Percentiles rank a stretch among this genome's conserved stretches.
These are phyloP conservation scores for Malthinus seriepunctatus DNA, from an alignment of 2,888 invertebrate species.

Conservation along the genomic window DNA sequence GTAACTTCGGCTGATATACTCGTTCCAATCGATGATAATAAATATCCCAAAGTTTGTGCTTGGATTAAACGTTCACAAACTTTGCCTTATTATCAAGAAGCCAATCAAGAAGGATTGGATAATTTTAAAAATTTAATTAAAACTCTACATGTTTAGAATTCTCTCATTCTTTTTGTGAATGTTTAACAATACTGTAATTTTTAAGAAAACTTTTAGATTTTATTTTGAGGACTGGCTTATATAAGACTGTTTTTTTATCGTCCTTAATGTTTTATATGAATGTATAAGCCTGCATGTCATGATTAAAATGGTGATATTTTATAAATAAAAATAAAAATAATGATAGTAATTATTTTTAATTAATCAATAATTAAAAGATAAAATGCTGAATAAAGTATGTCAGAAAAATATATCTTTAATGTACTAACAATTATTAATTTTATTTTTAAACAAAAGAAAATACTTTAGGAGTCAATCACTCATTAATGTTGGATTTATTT, in stretches of 20 bases:
- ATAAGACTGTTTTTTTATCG: not conserved
- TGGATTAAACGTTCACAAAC: constrained; percentile 45
- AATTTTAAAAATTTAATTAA: constrained; percentile 16
- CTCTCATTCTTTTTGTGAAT: not conserved
- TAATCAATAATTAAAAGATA: too few relatives aligned
- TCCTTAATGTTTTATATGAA: not conserved
- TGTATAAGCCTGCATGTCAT: not conserved
- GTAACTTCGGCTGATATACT: constrained; percentile 45
- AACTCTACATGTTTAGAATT: not conserved
- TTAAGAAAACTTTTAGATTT: not conserved
- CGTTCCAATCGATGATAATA: constrained; percentile 44
- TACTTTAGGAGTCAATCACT: too few relatives aligned
- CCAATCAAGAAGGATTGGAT: constrained; percentile 18
- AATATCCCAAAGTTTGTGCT: constrained; percentile 42
- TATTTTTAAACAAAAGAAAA: too few relatives aligned
- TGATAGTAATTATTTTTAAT: too few relatives aligned
- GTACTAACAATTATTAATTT: too few relatives aligned
- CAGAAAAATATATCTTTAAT: too few relatives aligned
- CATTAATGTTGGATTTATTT: too few relatives aligned
- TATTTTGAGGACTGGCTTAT: not conserved
- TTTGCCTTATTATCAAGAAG: constrained; percentile 38
- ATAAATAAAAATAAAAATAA: too few relatives aligned
- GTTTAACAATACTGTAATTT: too few relatives aligned
- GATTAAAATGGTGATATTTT: too few relatives aligned
- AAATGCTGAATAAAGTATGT: too few relatives aligned